Base-by-base conservation (phyloP, 2,797 vertebrate genomes). In the Sebastolobus alascanus region DNA sequence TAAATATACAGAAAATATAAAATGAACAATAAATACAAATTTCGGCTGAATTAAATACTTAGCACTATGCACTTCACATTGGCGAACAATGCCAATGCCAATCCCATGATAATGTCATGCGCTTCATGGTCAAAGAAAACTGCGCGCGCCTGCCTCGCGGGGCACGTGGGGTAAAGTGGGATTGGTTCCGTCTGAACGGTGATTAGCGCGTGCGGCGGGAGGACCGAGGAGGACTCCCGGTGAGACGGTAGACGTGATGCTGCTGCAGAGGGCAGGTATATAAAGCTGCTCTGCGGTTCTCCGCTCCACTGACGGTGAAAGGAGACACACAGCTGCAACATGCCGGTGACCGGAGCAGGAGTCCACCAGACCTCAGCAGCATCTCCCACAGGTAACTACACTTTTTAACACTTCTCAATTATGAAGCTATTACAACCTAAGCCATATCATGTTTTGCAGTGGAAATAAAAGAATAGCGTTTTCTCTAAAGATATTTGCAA, bases 81-180 rank as follows among this genome's bases (percentile, higher is more conserved):
- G 25, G 25, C 25, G 25, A 25, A 25, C 25, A 25, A 25, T 25
- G 25, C 25, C 25, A 25, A 25, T 25, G 25, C 25, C 25, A 25
- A 25, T 25, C 25, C 25, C 16, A 46, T 46, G 43, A 3, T 11
- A 16, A 14, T 18, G 20, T 2, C 6, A 14, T 92, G 91, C 80
- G 93, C 96, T 96, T 96, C 89, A 90, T 90, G 92, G 92, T 93
- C 90, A 94, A 82, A 54, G 88, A 92, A 93, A 92, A 27, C 85
- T 84, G 73, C 60, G 68, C 63, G 90, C 71, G 83, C 89, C 38
- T 89, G 76, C 84, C 85, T 93, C 18, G 1, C 4, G 1, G 89
- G 86, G 65, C 90, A 88, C 87, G 82, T 83, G 77, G 63, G 92
- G 65, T 68, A 89, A 94, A 90, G 88, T 84, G 87, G 91, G 92